Base-by-base conservation (phyloP, 2,113 vertebrate genomes). In the Oryctolagus cuniculus region DNA sequence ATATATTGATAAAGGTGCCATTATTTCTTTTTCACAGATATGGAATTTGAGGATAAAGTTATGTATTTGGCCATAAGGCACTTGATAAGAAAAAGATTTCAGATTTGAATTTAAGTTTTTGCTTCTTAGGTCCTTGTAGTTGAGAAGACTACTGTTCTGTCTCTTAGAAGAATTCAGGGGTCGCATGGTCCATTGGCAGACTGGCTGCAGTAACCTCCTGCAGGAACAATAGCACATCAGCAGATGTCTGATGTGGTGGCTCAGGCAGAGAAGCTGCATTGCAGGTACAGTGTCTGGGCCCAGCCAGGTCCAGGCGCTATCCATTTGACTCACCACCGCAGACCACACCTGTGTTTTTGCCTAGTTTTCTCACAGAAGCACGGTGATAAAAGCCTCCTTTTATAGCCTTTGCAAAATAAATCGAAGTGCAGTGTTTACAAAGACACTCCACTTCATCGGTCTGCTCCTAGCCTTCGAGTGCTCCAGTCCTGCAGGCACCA, bases 361-460 rank as follows among this genome's bases (percentile, higher is more conserved):
- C n/a, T 38, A 87, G 61, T 93, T 95, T 95, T 69, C 36, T 94
- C 95, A 89, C 51, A 88, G 75, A 74, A 55, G 2, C 44, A 0
- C 67, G 61, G 85, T 3, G 84, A 85, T 93, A 91, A 96, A 96
- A 94, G 78, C 90, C 66, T 87, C 36, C 12, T 34, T 87, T 92
- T 95, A 77, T 13, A 96, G 74, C n/a, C 25, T 27, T 67, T 87
- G 82, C 93, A 73, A 96, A 95, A 84, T 91, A 96, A 90, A 91
- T 92, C 0, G 22, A 87, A 95, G 90, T 21, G 2, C 72, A 69
- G 31, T 87, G 87, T 93, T 97, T 95, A 92, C 77, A 66, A 67
- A 96, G 93, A 87, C 29, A 82, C 58, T 53, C 70, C 87, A 51
- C 74, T 96, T 86, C 73, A 86, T 87, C 58, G 55, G 38, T 36